Evolutionary conservation across 2,888 invertebrate species (phyloP), one percentile per base, ranked within the genome.

Genomic region (Vannuccia rotundouncinata): DNA sequence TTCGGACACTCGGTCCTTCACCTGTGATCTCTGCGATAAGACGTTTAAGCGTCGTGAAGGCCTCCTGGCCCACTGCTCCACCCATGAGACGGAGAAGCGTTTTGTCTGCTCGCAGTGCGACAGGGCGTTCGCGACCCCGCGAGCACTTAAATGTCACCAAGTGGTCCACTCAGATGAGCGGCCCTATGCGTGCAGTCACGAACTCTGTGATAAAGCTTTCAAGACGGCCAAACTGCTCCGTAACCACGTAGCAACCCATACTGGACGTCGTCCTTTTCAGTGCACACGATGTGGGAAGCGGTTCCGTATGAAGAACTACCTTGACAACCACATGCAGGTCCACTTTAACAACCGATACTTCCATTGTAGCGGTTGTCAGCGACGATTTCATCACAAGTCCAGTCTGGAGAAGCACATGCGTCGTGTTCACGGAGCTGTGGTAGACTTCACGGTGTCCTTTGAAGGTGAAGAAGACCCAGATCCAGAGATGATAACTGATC

Each of bases 191-290:
- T 74, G 75, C n/a, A 74, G 31, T 25, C n/a, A n/a, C n/a, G n/a
- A n/a, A n/a, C 29, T 74, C 30, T 74, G 75, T 25, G 30, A 74
- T n/a, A 74, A 74, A 74, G 29, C 75, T 2, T 74, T 74, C 30
- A 74, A 74, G 31, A 74, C 75, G n/a, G 29, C 75, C 1, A 74
- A 74, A 74, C 75, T 29, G 31, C 30, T 74, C 10, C 75, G 75
- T n/a, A 74, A 74, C 30, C 75, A 74, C n/a, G 31, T 74, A 29
- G 29, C 75, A 13, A 74, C 30, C 29, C 75, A 74, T 74, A 29
- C 75, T 30, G 31, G 31, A 29, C 29, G 30, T 74, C 75, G 75
- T 2, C 75, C 75, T 1, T 74, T 29, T 74, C 75, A 29, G 1
- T 74, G 75, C 30, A 30, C 29, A 74, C 30, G 31, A 29, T 74